Conservation (phyloP, 2,888 invertebrate species). For the Eupithecia centaureata region DNA sequence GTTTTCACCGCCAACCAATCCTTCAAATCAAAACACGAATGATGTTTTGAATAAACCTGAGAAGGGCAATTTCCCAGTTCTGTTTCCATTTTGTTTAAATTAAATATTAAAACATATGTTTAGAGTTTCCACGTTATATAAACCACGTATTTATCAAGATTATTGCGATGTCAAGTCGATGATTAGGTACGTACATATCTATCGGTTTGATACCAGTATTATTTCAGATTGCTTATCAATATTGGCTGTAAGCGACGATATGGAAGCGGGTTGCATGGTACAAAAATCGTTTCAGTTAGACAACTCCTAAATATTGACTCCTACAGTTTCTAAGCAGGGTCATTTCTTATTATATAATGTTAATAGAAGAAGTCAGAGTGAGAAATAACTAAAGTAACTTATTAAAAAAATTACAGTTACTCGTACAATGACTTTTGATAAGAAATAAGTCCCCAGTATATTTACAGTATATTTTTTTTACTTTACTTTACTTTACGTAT, state of each 20-base stretch:
- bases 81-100: constrained; percentile 1
- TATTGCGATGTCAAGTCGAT: constrained; percentile 58
- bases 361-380: no score
- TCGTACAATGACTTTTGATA: no score
- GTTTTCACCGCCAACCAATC: not conserved
- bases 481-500: no score
- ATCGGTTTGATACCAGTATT: constrained; percentile 54
- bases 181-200: constrained; percentile 58
- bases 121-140: not conserved
- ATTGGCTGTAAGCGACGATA: constrained; percentile 51
- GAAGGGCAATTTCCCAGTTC: not conserved
- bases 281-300: constrained; percentile 24
- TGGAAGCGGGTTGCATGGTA: constrained; percentile 44
- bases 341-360: no score
- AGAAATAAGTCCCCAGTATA: no score
- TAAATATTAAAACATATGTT: not conserved
- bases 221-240: constrained; percentile 64
- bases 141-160: constrained; percentile 6
- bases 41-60: not conserved
- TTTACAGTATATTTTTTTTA: no score
- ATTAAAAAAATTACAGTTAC: no score
- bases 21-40: not conserved
- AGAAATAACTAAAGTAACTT: no score
- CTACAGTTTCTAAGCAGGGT: no score
- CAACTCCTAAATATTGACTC: not conserved